These are phyloP conservation scores for Sebastes dallii DNA, from an alignment of 2,797 vertebrate genomes.

Conservation along the genomic window DNA sequence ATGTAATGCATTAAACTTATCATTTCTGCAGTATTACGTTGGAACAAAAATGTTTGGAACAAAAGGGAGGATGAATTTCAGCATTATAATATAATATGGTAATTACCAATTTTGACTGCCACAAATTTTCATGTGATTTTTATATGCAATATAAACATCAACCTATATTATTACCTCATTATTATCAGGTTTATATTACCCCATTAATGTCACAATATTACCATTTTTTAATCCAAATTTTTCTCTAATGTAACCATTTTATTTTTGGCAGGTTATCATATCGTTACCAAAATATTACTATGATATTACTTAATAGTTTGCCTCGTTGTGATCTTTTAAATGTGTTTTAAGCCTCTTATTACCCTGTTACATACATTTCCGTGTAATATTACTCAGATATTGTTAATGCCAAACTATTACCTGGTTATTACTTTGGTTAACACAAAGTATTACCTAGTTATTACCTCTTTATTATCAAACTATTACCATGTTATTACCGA, in stretches of 20 bases:
- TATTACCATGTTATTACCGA: neutral
- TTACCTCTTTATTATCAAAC: too few relatives aligned
- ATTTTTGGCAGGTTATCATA: neutral
- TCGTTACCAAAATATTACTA: neutral
- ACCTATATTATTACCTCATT: too few relatives aligned
- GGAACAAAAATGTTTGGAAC: neutral
- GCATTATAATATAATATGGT: neutral
- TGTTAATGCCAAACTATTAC: too few relatives aligned
- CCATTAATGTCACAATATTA: too few relatives aligned
- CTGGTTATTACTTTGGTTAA: too few relatives aligned
- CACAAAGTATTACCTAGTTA: too few relatives aligned
- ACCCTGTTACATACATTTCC: neutral
- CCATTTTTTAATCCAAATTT: too few relatives aligned
- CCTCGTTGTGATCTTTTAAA: neutral
- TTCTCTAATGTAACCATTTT: neutral
- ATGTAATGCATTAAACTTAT: neutral
- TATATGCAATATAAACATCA: too few relatives aligned
- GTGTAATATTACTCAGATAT: neutral
- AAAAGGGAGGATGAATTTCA: neutral
- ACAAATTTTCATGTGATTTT: too few relatives aligned
- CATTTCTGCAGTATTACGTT: neutral
- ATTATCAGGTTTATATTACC: too few relatives aligned
- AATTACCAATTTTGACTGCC: too few relatives aligned
- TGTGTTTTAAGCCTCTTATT: neutral
- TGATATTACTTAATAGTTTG: neutral